Evolutionary conservation across 2,113 vertebrate species (phyloP), one percentile per base, ranked within the genome.

Genomic region (Scomber colias): DNA sequence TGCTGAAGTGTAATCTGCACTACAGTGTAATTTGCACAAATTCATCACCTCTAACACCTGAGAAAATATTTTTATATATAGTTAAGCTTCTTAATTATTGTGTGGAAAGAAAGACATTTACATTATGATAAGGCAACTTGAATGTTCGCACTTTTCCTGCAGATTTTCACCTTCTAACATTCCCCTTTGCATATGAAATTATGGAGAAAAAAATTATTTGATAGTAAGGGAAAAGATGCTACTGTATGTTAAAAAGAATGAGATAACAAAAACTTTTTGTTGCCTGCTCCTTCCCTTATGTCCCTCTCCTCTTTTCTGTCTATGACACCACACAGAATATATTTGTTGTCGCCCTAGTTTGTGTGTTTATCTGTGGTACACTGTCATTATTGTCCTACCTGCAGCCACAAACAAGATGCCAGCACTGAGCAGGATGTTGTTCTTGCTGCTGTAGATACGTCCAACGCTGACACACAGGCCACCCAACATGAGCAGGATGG

Each of bases 381-480:
- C 31, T 57, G 19, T 51, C 69, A 31, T 27, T 21, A 45, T 93
- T 73, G 2, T 71, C 68, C 35, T 86, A 99, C 98, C 98, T 94
- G 97, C 98, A 54, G 97, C 97, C 86, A 99, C 98, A 50, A 99
- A 99, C 88, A 99, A 95, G 89, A 99, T 98, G 81, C 98, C 98
- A 3, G 97, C 97, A 0, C 97, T 97, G 84, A 99, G 97, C 77
- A 99, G 95, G 67, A 99, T 97, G 95, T 96, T 98, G 93, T 98
- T 99, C 90, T 93, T 96, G 84, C 94, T 95, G 94, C 92, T 97
- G 94, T 99, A 98, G 93, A 99, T 93, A 68, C 97, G 96, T 71
- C 98, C 97, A 1, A 97, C 93, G 11, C 95, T 97, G 0, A 98
- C 95, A 92, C 98, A 98, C 68, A 99, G 94, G n/a, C 97, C 97